Percentiles rank a stretch among this genome's conserved stretches.
Conservation (phyloP, 2,888 invertebrate genomes). For the Rhagium mordax region DNA sequence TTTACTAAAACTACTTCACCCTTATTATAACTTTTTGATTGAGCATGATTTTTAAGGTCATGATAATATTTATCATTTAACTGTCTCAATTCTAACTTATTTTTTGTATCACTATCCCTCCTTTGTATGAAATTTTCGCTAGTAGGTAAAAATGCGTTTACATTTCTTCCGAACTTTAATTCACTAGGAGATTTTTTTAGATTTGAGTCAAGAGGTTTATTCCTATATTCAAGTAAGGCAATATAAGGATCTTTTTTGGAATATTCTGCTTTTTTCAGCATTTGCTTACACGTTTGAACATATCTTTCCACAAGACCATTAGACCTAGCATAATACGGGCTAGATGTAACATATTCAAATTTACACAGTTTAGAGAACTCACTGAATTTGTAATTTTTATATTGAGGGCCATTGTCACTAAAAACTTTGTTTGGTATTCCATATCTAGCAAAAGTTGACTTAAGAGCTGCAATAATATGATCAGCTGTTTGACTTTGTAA, state of each 20-base stretch:
- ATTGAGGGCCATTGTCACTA: slow-evolving; percentile 31
- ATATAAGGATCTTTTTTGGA: background rate
- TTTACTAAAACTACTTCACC: background rate
- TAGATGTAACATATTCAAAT: slow-evolving; percentile 34
- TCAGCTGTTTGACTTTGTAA: slow-evolving; percentile 7
- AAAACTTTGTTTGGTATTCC: background rate
- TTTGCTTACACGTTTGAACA: slow-evolving; percentile 25
- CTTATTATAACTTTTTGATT: background rate
- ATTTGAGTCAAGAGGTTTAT: background rate
- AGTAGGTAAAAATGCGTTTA: background rate
- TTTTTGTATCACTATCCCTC: background rate
- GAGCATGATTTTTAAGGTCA: background rate
- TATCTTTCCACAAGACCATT: slow-evolving; percentile 36
- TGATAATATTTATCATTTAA: background rate
- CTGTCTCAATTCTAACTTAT: background rate
- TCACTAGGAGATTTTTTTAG: background rate
- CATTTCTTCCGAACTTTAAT: background rate
- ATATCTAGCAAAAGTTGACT: slow-evolving; percentile 9
- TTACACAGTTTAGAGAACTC: slow-evolving; percentile 25
- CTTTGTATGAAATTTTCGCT: background rate
- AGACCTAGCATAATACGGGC: slow-evolving; percentile 29
- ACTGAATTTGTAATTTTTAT: slow-evolving; percentile 27
- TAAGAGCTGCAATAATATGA: background rate
- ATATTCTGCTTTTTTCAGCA: slow-evolving; percentile 33
- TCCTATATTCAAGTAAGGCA: background rate